Evolutionary conservation across 2,797 vertebrate species (phyloP), one percentile per base, ranked within the genome.

Genomic region (Myotis planiceps): DNA sequence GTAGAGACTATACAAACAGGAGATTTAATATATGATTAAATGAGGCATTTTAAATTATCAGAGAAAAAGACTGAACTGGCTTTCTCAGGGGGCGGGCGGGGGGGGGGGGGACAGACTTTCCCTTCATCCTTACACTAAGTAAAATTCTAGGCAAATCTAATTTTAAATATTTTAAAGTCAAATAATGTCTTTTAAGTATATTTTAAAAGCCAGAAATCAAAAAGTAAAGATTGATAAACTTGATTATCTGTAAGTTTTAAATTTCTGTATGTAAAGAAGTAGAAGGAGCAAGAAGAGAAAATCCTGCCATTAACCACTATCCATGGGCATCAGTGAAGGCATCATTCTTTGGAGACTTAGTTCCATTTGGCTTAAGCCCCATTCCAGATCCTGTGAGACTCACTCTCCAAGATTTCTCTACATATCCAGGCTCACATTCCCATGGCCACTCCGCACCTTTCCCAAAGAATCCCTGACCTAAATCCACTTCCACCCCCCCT

Each of bases 181-280:
- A 9, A 68, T 55, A 53, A 27, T 42, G 9, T 80, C 39, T 85
- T 55, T 68, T 25, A 45, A 68, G 29, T 7, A 53, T 66, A 29
- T 89, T 34, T 66, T 68, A 32, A 90, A 92, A 97, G 49, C 2
- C 29, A 87, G 27, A 90, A 68, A 42, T 68, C 39, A 95, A 93
- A 89, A 89, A 65, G 10, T 68, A 84, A 95, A 95, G 39, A 81
- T 9, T 32, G 37, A 49, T 78, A 71, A 89, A 39, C 19, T 37
- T 90, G 29, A 88, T 75, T 86, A 51, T 23, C 29, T 66, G 0
- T 65, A 80, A 66, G 16, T 53, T 88, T 93, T 47, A 75, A 9
- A 58, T 86, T 86, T 95, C 63, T 90, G 14, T 65, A 49, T 13
- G 19, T 68, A 71, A 72, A 71, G 34, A 32, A 29, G n/a, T 12